Evolutionary conservation across 1,140 invertebrate species (phyloP).

Genomic region (Caenorhabditis inopinata): DNA sequence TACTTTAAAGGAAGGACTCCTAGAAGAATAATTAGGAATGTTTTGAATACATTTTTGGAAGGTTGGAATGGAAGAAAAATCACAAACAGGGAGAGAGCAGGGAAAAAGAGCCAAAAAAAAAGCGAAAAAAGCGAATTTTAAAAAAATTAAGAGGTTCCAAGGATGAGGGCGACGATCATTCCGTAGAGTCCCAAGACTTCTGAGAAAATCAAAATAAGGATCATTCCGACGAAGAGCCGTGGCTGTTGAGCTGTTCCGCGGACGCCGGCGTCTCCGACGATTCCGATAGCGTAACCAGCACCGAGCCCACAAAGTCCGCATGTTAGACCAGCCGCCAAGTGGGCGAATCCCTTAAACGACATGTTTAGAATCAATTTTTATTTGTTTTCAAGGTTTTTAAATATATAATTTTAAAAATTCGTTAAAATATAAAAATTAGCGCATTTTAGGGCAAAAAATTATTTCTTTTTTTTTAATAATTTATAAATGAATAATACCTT

Average conservation of each 20-base stretch:
- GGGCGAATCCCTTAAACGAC: slow-evolving; percentile 95
- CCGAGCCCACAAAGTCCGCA: slow-evolving; percentile 86
- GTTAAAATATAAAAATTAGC: no score
- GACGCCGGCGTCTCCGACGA: slow-evolving; percentile 72
- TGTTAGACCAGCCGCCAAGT: slow-evolving; percentile 91
- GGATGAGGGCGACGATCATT: slow-evolving; percentile 95
- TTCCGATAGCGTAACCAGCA: slow-evolving; percentile 53
- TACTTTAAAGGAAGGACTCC: background rate
- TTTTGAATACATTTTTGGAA: no score
- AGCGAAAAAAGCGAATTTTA: background rate
- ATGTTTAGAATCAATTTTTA: no score
- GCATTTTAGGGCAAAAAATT: no score
- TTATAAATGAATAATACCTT: no score
- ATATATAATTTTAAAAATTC: no score
- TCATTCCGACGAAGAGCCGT: slow-evolving; percentile 98
- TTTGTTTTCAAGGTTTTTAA: no score
- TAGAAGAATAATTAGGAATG: slow-evolving; percentile 4
- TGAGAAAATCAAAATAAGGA: slow-evolving; percentile 99
- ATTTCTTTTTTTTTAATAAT: no score
- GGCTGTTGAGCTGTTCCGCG: slow-evolving; percentile 97
- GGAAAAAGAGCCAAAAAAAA: background rate
- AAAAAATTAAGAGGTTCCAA: slow-evolving; percentile 72
- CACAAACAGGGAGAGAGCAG: background rate
- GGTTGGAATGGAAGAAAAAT: background rate
- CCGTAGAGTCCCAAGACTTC: slow-evolving; percentile 99